These are phyloP conservation scores for Ceratina japonica DNA, from an alignment of 1,140 invertebrate species.

Conservation along the genomic window DNA sequence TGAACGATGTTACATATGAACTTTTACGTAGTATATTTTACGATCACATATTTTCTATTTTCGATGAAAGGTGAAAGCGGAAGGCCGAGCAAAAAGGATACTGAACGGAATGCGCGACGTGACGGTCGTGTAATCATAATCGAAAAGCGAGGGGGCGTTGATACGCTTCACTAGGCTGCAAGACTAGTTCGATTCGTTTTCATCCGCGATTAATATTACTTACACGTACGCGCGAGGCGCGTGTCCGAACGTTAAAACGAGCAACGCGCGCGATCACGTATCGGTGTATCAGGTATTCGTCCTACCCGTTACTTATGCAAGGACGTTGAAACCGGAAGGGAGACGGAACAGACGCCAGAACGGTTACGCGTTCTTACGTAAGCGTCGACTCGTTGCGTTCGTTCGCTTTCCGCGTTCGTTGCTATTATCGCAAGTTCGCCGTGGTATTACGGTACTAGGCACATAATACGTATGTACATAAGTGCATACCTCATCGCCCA, in stretches of 20 bases:
- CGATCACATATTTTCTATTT: too few species aligned
- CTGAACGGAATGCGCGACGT: too few species aligned
- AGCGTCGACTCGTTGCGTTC: slow-evolving; percentile 20
- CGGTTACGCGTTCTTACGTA: slow-evolving; percentile 22
- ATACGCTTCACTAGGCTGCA: too few species aligned
- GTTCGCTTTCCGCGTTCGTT: slow-evolving; percentile 38
- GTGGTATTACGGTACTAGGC: neutral
- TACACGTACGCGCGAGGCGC: too few species aligned
- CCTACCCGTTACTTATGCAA: neutral
- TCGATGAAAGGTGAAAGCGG: too few species aligned
- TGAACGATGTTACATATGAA: too few species aligned
- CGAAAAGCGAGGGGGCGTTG: too few species aligned
- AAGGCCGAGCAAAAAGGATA: too few species aligned
- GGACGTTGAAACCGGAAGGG: slow-evolving; percentile 26
- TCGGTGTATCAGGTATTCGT: slow-evolving; percentile 6
- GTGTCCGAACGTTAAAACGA: neutral
- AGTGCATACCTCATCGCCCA: neutral
- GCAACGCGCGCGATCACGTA: neutral
- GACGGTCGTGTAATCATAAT: too few species aligned
- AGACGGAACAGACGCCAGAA: neutral
- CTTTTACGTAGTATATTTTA: too few species aligned
- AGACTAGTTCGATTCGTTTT: neutral
- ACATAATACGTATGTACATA: too few species aligned
- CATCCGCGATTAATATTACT: neutral
- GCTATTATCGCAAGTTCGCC: slow-evolving; percentile 29